Evolutionary conservation across 2,113 vertebrate genomes (phyloP).

Genomic region (Cololabis saira): DNA sequence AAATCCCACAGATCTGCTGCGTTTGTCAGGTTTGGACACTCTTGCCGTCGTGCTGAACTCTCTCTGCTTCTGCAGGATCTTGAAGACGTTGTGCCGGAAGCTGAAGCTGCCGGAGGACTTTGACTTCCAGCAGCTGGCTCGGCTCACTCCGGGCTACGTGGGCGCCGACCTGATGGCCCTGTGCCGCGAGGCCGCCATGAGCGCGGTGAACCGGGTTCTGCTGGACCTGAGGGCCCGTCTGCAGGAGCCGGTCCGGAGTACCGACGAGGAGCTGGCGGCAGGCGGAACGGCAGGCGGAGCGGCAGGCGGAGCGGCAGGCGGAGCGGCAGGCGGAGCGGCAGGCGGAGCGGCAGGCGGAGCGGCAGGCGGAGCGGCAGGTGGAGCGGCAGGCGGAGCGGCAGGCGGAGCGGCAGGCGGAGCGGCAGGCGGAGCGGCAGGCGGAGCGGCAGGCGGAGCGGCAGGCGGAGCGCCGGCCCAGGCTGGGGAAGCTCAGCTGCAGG

Average conservation of each 20-base stretch:
- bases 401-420: too few relatives aligned
- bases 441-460: too few relatives aligned
- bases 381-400: too few relatives aligned
- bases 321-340: too few relatives aligned
- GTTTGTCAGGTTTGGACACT: too few relatives aligned
- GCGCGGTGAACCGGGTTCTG: conserved; percentile 86
- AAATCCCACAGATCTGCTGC: too few relatives aligned
- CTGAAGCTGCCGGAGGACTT: conserved; percentile 87
- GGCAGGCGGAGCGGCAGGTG: too few relatives aligned
- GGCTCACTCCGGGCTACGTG: conserved; percentile 92
- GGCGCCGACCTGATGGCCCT: conserved; percentile 96
- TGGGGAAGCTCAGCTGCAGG: conserved; percentile 18
- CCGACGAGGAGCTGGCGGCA: not conserved
- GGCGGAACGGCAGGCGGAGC: too few relatives aligned
- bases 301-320: too few relatives aligned
- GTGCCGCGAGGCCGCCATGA: conserved; percentile 92
- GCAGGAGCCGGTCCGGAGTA: not conserved
- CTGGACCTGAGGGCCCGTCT: conserved; percentile 44
- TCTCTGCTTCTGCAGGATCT: conserved; percentile 82
- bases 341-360: too few relatives aligned
- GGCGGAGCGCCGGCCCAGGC: conserved; percentile 16
- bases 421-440: too few relatives aligned
- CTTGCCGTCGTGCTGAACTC: too few relatives aligned
- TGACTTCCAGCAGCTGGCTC: conserved; percentile 85
- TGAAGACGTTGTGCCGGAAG: conserved; percentile 91